Evolutionary conservation across 2,113 vertebrate genomes (phyloP).

Genomic region (Toxostoma redivivum): DNA sequence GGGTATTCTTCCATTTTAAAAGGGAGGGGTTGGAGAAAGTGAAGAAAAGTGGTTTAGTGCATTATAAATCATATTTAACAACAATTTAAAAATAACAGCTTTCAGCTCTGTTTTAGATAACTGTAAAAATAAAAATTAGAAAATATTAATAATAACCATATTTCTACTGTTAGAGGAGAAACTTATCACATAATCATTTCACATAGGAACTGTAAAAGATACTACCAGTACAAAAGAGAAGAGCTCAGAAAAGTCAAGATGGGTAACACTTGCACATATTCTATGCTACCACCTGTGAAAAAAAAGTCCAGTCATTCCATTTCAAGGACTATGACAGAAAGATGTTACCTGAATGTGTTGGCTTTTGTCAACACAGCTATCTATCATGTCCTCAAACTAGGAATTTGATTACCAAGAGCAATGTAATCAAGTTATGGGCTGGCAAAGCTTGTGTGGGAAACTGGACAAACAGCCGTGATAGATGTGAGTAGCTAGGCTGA

Average conservation of each 20-base stretch:
- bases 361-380: not conserved
- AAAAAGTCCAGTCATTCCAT: not conserved
- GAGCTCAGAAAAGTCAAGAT: not conserved
- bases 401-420: not conserved
- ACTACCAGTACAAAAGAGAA: not conserved
- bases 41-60: not conserved
- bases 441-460: not conserved
- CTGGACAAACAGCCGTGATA: not conserved
- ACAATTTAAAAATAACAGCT: not conserved
- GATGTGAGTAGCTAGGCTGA: too few relatives aligned
- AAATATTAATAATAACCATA: not conserved
- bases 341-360: not conserved
- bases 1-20: not conserved
- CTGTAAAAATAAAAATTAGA: not conserved
- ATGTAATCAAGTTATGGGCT: not conserved
- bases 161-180: not conserved
- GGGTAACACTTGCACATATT: not conserved
- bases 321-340: not conserved
- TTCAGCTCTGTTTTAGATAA: not conserved
- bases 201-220: not conserved
- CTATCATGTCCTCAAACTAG: not conserved
- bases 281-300: not conserved
- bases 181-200: not conserved
- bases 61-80: not conserved
- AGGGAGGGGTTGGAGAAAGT: fast-evolving